These are phyloP conservation scores for Agyllia agylla DNA, from an alignment of 2,888 invertebrate genomes.

Conservation along the genomic window DNA sequence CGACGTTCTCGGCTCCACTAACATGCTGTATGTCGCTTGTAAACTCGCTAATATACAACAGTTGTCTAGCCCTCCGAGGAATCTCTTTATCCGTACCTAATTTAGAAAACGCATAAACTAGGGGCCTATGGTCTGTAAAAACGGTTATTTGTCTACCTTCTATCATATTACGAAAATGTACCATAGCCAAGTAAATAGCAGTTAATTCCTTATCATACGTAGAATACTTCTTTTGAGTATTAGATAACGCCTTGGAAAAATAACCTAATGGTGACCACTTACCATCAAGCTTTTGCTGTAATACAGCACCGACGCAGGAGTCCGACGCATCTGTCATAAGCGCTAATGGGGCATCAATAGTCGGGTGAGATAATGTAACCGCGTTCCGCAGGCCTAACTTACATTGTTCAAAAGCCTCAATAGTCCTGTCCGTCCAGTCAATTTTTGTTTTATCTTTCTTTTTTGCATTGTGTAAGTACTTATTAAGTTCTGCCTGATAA, in stretches of 20 bases:
- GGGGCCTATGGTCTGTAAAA: too few species aligned
- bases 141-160: too few species aligned
- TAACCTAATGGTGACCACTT: neutral
- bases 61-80: too few species aligned
- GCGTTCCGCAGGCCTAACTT: neutral
- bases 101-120: too few species aligned
- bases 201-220: too few species aligned
- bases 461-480: neutral
- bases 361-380: neutral
- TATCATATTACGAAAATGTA: too few species aligned
- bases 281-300: neutral
- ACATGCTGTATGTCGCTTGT: too few species aligned
- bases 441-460: neutral
- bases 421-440: neutral
- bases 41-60: too few species aligned
- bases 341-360: neutral
- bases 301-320: neutral
- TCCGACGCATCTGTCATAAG: neutral
- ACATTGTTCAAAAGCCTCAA: neutral
- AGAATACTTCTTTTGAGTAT: neutral
- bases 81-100: too few species aligned
- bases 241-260: neutral
- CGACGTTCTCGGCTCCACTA: too few species aligned
- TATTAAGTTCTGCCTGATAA: neutral
- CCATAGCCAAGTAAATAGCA: too few species aligned